Conservation (phyloP, 2,888 invertebrate species). For the Tridacna gigas region DNA sequence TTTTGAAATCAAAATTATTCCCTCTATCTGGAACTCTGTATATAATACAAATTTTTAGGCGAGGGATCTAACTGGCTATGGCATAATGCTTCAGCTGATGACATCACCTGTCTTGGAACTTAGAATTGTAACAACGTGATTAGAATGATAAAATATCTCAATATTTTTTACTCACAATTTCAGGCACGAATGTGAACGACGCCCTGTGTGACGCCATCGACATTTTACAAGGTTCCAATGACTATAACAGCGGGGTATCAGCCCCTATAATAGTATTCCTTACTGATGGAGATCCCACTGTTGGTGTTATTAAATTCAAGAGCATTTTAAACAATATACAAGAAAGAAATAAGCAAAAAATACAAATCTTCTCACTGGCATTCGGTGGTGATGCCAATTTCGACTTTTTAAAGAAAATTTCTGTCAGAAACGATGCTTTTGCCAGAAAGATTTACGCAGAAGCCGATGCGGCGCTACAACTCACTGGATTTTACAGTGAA, state of each 20-base stretch:
- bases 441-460: constrained; percentile 91
- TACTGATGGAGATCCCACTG: constrained; percentile 85
- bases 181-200: constrained; percentile 76
- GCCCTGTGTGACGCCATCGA: constrained; percentile 69
- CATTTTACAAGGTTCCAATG: constrained; percentile 58
- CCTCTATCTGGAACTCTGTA: too few species aligned
- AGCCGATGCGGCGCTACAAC: constrained; percentile 89
- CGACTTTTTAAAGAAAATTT: constrained; percentile 88
- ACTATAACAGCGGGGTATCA: constrained; percentile 51
- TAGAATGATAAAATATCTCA: too few species aligned
- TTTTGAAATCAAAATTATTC: too few species aligned
- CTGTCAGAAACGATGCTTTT: constrained; percentile 89
- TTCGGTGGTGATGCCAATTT: constrained; percentile 91
- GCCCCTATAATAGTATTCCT: constrained; percentile 84
- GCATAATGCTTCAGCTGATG: too few species aligned
- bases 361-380: constrained; percentile 88
- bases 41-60: too few species aligned
- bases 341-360: constrained; percentile 58
- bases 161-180: constrained; percentile 9
- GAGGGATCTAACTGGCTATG: too few species aligned
- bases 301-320: constrained; percentile 79
- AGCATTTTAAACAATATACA: constrained; percentile 78
- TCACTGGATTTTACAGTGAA: constrained; percentile 88
- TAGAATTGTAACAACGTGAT: too few species aligned
- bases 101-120: too few species aligned